Evolutionary conservation across 2,888 invertebrate species (phyloP).

Genomic region (Entomobrya proxima): DNA sequence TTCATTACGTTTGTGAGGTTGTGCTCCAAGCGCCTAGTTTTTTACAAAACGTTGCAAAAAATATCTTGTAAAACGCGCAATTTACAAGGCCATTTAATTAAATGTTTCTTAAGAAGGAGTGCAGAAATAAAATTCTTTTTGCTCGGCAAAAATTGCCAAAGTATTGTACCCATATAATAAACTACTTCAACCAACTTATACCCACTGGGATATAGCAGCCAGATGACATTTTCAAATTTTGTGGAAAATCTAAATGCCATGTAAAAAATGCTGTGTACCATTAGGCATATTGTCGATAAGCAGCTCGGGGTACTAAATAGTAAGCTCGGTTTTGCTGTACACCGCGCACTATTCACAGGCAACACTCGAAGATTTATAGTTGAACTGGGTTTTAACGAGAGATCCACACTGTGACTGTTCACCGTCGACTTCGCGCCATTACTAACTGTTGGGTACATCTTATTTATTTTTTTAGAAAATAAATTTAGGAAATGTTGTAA

Average conservation of each 20-base stretch:
- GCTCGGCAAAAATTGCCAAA: no score
- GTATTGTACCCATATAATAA: no score
- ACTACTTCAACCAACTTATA: no score
- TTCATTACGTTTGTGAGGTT: constrained; percentile 67
- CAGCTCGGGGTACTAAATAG: constrained; percentile 81
- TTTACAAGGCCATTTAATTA: no score
- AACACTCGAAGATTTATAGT: constrained; percentile 78
- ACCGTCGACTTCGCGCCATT: constrained; percentile 63
- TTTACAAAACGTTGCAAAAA: neutral
- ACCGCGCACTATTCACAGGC: constrained; percentile 83
- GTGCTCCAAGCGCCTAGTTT: constrained; percentile 46
- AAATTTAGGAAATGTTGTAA: no score
- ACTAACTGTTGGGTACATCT: no score
- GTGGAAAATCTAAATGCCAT: no score
- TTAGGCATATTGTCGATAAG: constrained; percentile 79
- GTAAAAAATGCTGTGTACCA: constrained; percentile 29
- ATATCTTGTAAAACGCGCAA: neutral
- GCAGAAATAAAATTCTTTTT: no score
- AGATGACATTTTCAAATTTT: no score
- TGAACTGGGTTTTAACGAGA: constrained; percentile 75
- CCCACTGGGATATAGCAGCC: no score
- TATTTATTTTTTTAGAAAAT: no score
- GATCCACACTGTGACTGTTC: constrained; percentile 67
- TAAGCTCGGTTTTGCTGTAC: constrained; percentile 81
- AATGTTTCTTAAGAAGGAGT: no score